Evolutionary conservation across 1,140 invertebrate species (phyloP), one percentile per base, ranked within the genome.

Genomic region (Portunus trituberculatus): DNA sequence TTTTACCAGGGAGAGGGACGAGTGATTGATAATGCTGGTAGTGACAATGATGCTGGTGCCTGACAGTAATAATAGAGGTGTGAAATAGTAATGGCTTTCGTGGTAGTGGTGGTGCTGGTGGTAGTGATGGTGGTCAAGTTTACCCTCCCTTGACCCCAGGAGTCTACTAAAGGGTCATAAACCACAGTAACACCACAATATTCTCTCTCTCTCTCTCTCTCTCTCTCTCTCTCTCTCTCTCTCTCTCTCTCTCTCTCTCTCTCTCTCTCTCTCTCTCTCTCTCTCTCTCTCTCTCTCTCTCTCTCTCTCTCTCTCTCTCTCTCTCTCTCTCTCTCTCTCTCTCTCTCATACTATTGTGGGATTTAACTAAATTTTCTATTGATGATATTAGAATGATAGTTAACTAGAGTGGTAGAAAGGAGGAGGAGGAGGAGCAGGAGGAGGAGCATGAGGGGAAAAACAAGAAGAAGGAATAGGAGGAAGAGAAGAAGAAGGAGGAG

Each of bases 211-310:
- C 67, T 76, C 59, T 76, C 59, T 76, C 59, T 76, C 59, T 76
- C 59, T 76, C 59, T 76, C 59, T 76, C 59, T 76, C 59, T 76
- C 59, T 76, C 59, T 76, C 59, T 76, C 59, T 76, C 59, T 76
- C 59, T 76, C 59, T 76, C 59, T 76, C 59, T 76, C 59, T 76
- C 59, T 76, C 59, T 76, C 59, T 76, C 59, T 76, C 59, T 76
- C 59, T 76, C 59, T 76, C 67, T 76, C 67, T 76, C 67, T 76
- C 67, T 76, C 67, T 76, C 67, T 76, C 67, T 76, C 67, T 76
- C 67, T 76, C 67, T 76, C 67, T 76, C 67, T 76, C 67, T 76
- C 67, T 76, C 67, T 76, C 67, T n/a, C 52, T 59, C 52, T 12
- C 52, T 14, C 52, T 20, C 39, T 39, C 39, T 39, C 39, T 39